These are phyloP conservation scores for Megaleporinus macrocephalus DNA, from an alignment of 2,113 vertebrate genomes.

Conservation along the genomic window DNA sequence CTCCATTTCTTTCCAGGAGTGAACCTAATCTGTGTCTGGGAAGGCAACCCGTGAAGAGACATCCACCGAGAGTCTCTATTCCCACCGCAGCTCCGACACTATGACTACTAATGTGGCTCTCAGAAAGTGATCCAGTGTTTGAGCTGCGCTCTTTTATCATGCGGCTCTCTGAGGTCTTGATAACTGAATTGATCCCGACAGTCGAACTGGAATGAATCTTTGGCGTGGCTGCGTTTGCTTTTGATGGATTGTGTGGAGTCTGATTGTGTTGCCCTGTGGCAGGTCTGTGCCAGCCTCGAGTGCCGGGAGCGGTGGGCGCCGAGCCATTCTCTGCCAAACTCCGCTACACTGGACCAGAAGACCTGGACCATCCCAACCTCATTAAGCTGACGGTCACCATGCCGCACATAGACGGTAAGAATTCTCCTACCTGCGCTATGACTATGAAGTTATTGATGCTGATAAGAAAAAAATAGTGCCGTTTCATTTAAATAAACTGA, in stretches of 20 bases:
- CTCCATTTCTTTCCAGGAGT: not conserved
- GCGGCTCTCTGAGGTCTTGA: conserved; percentile 2
- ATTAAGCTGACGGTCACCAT: conserved; percentile 83
- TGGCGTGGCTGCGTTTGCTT: not conserved
- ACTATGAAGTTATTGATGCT: no score
- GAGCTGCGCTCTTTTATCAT: not conserved
- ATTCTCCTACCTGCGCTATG: no score
- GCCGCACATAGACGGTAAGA: conserved; percentile 84
- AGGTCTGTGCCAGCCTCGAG: conserved; percentile 85
- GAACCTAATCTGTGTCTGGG: conserved; percentile 28
- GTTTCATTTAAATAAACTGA: no score
- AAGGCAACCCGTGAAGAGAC: conserved; percentile 12
- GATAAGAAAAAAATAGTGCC: no score
- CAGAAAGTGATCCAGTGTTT: not conserved
- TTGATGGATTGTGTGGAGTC: conserved; percentile 1
- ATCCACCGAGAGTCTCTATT: not conserved
- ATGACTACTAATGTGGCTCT: not conserved
- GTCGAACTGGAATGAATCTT: not conserved
- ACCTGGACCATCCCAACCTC: conserved; percentile 78
- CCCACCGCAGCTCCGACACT: not conserved
- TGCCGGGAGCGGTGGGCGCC: conserved; percentile 81
- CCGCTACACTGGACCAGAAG: conserved; percentile 82
- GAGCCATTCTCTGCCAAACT: conserved; percentile 86
- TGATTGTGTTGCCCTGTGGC: not conserved
- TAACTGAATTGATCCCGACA: not conserved